Evolutionary conservation across 2,797 vertebrate species (phyloP).

Genomic region (Heterohyrax brucei): DNA sequence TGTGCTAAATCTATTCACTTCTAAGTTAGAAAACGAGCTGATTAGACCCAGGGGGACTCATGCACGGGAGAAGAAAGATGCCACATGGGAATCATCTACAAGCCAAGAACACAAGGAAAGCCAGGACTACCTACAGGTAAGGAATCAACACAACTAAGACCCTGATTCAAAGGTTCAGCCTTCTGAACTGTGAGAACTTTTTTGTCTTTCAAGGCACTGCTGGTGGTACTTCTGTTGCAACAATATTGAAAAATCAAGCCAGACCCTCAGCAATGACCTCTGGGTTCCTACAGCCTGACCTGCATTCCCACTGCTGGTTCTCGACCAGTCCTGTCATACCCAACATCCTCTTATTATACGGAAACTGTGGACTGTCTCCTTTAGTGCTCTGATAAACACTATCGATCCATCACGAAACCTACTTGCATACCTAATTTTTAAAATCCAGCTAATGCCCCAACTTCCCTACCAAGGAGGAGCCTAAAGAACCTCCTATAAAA

Average conservation of each 20-base stretch:
- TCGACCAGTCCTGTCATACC: not conserved
- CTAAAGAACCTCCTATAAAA: not conserved
- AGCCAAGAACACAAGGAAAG: not conserved
- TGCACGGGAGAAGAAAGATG: not conserved
- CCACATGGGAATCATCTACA: not conserved
- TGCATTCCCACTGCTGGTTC: not conserved
- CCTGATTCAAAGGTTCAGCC: not conserved
- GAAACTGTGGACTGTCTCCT: not conserved
- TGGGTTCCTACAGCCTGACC: accelerated
- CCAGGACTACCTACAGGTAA: not conserved
- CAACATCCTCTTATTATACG: not conserved
- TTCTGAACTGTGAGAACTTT: not conserved
- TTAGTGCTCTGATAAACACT: not conserved
- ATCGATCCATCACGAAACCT: not conserved
- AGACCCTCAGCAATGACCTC: not conserved
- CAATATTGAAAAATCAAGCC: not conserved
- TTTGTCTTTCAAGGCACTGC: not conserved
- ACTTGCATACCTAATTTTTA: not conserved
- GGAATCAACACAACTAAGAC: too few species aligned
- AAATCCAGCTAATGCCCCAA: not conserved
- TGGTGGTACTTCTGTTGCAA: not conserved
- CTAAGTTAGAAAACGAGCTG: not conserved
- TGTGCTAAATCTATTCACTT: not conserved
- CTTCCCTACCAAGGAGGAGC: not conserved
- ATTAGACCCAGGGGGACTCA: not conserved